Evolutionary conservation across 2,113 vertebrate genomes (phyloP).

Genomic region (Daboia siamensis): DNA sequence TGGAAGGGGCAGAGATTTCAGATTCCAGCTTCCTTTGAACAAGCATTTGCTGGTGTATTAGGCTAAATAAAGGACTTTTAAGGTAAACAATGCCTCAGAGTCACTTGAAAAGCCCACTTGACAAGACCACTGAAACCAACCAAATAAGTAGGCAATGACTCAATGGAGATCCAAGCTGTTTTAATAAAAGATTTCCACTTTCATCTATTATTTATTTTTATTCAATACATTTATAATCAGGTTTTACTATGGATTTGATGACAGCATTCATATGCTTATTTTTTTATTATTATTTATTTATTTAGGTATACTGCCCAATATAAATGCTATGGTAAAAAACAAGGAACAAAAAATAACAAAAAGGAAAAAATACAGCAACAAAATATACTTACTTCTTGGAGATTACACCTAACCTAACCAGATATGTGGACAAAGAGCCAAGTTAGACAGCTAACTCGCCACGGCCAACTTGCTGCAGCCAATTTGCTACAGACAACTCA

Average conservation of each 20-base stretch:
- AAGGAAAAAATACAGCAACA: not conserved
- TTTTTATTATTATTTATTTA: not conserved
- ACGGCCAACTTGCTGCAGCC: not conserved
- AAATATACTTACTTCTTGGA: not conserved
- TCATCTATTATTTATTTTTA: not conserved
- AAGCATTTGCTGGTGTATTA: too few species aligned
- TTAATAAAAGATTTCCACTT: not conserved
- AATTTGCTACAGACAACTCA: too few species aligned
- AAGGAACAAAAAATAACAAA: not conserved
- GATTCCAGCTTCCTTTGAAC: too few species aligned
- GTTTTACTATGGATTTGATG: not conserved
- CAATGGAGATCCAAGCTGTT: not conserved
- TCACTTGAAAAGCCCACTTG: too few species aligned
- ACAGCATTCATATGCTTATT: not conserved
- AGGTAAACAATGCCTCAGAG: too few species aligned
- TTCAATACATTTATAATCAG: not conserved
- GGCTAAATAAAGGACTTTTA: too few species aligned
- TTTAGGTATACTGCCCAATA: not conserved
- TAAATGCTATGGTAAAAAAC: not conserved
- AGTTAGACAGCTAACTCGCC: not conserved
- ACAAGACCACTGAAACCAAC: not conserved
- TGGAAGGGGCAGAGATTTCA: too few species aligned
- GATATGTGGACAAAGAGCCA: not conserved
- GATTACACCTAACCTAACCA: not conserved
- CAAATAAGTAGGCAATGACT: not conserved